Base-by-base conservation (phyloP, 2,888 invertebrate genomes). In the Coelinius sp. region DNA sequence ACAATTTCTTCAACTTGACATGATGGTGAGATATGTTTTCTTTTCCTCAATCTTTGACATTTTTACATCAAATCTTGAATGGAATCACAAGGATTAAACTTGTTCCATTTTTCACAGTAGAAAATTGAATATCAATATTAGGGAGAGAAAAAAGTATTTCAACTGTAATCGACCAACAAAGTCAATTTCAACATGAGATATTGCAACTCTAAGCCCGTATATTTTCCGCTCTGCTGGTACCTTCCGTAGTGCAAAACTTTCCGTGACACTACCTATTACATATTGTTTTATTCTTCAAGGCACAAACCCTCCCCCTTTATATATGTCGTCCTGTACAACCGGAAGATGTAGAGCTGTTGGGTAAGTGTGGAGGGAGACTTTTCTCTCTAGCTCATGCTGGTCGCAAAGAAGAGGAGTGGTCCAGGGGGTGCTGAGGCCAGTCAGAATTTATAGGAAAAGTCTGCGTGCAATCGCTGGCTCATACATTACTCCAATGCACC, bases 371-470 rank as follows among this genome's bases (percentile, higher is more conserved):
- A 44, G 14, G 31, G 31, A 41, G 24, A 63, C 41, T 53, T 59
- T 49, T 44, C 46, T 38, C 44, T 56, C 52, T 35, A 56, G 35
- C 67, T 8, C 46, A 27, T 17, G 41, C 62, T 35, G 56, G 20
- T 22, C 41, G 41, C 24, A 59, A 20, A 63, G 63, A 31, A 38
- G 52, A 67, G 67, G 69, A 70, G 65, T 70, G 75, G 68, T 67
- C 64, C 72, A 24, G 65, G 44, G 68, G 73, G 59, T 71, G 76
- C 72, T 69, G 69, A 65, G 72, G 77, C 74, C 71, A 73, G 76
- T 75, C 70, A 77, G 79, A 78, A 81, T 81, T 81, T 81, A 81
- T 81, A 77, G 81, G 77, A 76, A 75, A 79, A 81, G 81, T 81
- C 81, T 79, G 78, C 78, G 76, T 79, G 81, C 81, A 81, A 81